Base-by-base conservation (phyloP, 2,888 invertebrate genomes). In the Sipha maydis region DNA sequence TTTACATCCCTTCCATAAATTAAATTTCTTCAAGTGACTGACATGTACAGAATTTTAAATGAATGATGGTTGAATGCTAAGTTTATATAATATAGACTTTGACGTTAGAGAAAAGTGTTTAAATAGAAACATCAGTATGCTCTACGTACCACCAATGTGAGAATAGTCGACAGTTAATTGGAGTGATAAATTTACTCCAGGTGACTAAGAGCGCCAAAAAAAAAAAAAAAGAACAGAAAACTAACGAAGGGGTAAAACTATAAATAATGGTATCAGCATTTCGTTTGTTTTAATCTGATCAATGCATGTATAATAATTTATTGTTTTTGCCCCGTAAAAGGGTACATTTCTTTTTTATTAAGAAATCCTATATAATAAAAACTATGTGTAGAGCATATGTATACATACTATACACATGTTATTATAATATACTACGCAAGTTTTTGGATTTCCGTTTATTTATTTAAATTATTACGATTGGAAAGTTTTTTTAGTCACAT, bases 261-360 rank as follows among this genome's bases (percentile, higher is more conserved):
- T 67, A 80, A 80, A 80, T 80, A 80, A 80, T 38, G n/a, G 38
- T 80, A 25, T 38, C 61, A 67, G 38, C 61, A 34, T 80, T 61
- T 34, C 25, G 79, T 80, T 80, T 8, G 61, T 80, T 80, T 80
- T 80, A 80, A 80, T 80, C 79, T 38, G 61, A 80, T 79, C 79
- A 19, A 61, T 31, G 19, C 28, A 21, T 11, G 48, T 61, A 38
- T 80, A 38, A 19, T 80, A 67, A 80, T 80, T 80, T 67, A 80
- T 80, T 28, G 38, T 67, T 67, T 67, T 14, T n/a, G n/a, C 38
- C 8, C 19, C 3, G n/a, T 9, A 61, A 80, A 80, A 80, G 38
- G 19, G n/a, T 80, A 38, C 19, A 78, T 34, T 34, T 78, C 31
- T 31, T 78, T 78, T 78, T 56, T 21, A 78, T 78, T 54, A 78